Evolutionary conservation across 1,140 invertebrate genomes (phyloP).

Genomic region (Diabrotica undecimpunctata): DNA sequence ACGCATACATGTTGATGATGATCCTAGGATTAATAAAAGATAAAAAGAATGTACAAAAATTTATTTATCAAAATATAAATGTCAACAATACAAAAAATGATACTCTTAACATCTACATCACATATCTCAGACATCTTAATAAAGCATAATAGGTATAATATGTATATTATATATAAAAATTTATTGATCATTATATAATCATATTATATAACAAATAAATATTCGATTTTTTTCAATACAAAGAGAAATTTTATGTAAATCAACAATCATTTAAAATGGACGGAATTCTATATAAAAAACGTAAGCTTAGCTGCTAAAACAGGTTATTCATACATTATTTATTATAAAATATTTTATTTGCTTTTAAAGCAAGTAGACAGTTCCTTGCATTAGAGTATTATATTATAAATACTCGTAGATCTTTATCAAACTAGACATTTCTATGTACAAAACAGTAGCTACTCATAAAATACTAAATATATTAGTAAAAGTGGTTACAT

Average conservation of each 20-base stretch:
- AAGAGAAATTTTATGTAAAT: background rate
- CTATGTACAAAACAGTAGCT: too few relatives aligned
- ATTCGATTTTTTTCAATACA: background rate
- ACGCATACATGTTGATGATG: too few relatives aligned
- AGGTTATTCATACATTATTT: too few relatives aligned
- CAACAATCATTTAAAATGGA: constrained; percentile 1
- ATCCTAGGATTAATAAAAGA: background rate
- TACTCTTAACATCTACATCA: constrained; percentile 15
- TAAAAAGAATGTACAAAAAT: background rate
- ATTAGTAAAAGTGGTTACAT: too few relatives aligned
- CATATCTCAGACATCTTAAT: constrained; percentile 15
- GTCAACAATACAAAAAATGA: constrained; percentile 15
- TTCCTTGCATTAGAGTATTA: too few relatives aligned
- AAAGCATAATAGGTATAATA: background rate
- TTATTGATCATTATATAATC: background rate
- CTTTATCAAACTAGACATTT: too few relatives aligned
- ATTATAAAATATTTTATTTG: too few relatives aligned
- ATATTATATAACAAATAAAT: background rate
- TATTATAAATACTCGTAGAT: too few relatives aligned
- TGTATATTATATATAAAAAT: constrained; percentile 3
- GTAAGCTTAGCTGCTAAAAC: background rate
- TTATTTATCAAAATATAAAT: constrained; percentile 10
- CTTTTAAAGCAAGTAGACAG: too few relatives aligned
- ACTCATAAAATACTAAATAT: too few relatives aligned
- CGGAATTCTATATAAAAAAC: background rate